phyloP scores from a whole-genome alignment of 2,888 invertebrate genomes.

The Apamea monoglypha region DNA sequence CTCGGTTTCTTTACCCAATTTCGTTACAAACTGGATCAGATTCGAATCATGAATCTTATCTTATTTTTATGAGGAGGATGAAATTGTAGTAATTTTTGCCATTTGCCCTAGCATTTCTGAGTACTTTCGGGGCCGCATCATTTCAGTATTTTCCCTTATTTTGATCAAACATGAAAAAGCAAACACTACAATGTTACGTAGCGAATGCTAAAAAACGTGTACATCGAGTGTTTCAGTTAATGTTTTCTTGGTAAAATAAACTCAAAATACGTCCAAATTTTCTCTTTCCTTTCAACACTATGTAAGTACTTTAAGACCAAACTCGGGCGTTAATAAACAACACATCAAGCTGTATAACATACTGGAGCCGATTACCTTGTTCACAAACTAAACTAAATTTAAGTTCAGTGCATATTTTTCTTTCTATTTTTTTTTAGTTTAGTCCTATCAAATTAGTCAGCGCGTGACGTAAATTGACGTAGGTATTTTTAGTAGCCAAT shows the following conservation, averaged over 20 bases:
- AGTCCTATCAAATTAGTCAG: too few species aligned
- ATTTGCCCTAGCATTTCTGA: constrained; percentile 6
- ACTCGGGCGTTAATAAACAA: background rate
- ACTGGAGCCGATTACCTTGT: too few species aligned
- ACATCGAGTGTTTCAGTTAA: background rate
- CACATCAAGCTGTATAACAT: background rate
- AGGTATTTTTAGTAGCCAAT: too few species aligned
- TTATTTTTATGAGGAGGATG: constrained; percentile 44
- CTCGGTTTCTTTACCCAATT: constrained; percentile 53
- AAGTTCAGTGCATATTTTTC: too few species aligned
- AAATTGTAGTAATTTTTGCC: constrained; percentile 18
- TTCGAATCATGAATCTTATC: constrained; percentile 44
- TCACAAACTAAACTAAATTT: too few species aligned
- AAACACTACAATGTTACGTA: background rate
- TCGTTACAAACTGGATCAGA: constrained; percentile 42
- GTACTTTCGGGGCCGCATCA: background rate
- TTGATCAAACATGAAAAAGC: background rate
- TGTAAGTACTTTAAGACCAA: background rate
- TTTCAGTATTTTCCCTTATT: background rate
- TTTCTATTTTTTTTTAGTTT: too few species aligned
- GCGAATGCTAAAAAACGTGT: background rate
- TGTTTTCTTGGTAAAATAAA: background rate
- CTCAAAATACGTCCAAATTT: background rate
- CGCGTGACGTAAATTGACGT: too few species aligned
- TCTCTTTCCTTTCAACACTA: background rate